Base-by-base conservation (phyloP, 2,113 vertebrate genomes). In the Artemisiospiza belli region DNA sequence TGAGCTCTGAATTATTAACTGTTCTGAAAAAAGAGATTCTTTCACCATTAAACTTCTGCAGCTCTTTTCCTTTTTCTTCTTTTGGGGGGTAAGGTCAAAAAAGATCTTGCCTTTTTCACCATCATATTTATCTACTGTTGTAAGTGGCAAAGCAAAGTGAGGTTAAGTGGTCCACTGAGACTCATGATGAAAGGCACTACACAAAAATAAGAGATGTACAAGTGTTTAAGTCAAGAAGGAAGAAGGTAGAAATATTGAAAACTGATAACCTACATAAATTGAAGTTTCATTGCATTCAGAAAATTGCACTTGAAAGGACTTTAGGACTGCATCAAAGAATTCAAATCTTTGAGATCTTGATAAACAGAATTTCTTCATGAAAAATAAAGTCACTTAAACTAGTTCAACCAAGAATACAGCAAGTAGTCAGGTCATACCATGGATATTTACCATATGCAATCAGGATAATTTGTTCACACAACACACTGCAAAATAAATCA, bases 1-100 rank as follows among this genome's bases (percentile, higher is more conserved):
- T 59, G 70, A 88, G 51, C 21, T 96, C 44, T 89, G 68, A 89
- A 92, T 83, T 94, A 92, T 80, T 95, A 86, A 83, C 21, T 49
- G 6, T 31, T 81, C 27, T 0, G 2, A 86, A 83, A 51, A 59
- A 88, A 69, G 5, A 41, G 19, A 51, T 52, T 78, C 11, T 80
- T 87, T 88, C 54, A 46, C 41, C 33, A 54, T 27, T 57, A 44
- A 84, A 91, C 72, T 74, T 75, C 8, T 27, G 46, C 44, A 76
- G 46, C 33, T 61, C 27, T 69, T 76, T 82, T 37, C 4, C 33
- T 30, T 31, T 70, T 66, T 37, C 52, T 64, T 25, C 19, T 35
- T 49, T 61, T 47, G 2, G 7, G 5, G 15, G 9, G 4, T 35
- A 41, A 66, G 15, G 46, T 69, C 23, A 81, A 47, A 49, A 63